Percentiles rank a stretch among this genome's conserved stretches.
Evolutionary conservation across 2,113 vertebrate species (phyloP).

Genomic region (Micronycteris hirsuta): DNA sequence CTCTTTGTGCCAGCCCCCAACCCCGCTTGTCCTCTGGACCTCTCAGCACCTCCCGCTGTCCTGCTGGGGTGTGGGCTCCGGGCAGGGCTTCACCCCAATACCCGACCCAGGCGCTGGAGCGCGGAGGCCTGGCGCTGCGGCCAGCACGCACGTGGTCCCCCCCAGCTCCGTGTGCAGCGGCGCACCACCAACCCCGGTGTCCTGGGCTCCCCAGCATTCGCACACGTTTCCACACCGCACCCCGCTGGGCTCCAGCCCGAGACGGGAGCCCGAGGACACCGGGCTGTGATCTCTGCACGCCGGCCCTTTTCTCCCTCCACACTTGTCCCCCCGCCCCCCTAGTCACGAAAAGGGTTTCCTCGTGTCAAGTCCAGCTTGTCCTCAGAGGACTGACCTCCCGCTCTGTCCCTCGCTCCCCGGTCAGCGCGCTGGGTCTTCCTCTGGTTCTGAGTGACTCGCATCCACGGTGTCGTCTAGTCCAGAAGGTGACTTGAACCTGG

Average conservation of each 20-base stretch:
- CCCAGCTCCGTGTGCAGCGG: background rate
- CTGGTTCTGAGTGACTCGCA: fast-evolving
- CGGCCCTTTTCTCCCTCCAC: no score
- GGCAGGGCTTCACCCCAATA: no score
- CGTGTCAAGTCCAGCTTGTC: background rate
- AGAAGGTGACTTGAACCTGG: background rate
- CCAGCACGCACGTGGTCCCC: background rate
- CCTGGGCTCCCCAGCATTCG: background rate
- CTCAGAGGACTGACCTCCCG: no score
- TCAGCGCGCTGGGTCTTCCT: background rate
- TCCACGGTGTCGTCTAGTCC: background rate
- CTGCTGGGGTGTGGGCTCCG: background rate
- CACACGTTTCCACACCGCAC: fast-evolving
- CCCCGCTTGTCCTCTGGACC: background rate
- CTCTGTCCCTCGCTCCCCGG: fast-evolving
- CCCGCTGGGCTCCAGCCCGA: background rate
- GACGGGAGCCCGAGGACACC: background rate
- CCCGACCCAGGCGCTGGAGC: background rate
- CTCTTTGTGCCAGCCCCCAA: background rate
- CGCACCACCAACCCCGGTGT: fast-evolving
- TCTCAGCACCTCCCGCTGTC: fast-evolving
- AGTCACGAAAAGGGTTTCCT: background rate
- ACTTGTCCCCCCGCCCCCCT: fast-evolving
- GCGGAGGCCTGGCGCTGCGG: background rate
- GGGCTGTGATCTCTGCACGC: no score